Percentiles rank a stretch among this genome's conserved stretches.
Evolutionary conservation across 1,140 invertebrate genomes (phyloP).

Genomic region (Seison nebaliae): DNA sequence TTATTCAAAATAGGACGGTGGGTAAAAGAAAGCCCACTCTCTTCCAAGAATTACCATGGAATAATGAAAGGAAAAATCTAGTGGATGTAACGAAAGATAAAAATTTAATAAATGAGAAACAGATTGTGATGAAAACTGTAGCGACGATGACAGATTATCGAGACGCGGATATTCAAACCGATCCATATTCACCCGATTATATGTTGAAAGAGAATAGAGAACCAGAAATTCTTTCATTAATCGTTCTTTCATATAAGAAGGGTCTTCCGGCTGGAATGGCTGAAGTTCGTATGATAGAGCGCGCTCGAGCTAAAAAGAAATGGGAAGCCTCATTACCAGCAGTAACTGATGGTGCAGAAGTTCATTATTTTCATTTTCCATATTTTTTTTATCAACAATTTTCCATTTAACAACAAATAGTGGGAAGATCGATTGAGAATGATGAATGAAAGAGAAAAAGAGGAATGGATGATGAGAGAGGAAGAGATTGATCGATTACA

Average conservation of each 20-base stretch:
- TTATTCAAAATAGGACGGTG: constrained; percentile 1
- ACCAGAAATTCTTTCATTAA: constrained; percentile 37
- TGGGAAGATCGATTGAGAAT: constrained; percentile 32
- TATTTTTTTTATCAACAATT: no score
- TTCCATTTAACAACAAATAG: no score
- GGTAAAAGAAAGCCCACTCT: constrained; percentile 12
- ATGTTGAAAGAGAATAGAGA: constrained; percentile 30
- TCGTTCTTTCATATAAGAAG: constrained; percentile 36
- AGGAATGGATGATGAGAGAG: constrained; percentile 40
- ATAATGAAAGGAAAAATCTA: constrained; percentile 11
- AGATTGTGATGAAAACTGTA: constrained; percentile 23
- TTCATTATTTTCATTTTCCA: no score
- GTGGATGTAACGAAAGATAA: constrained; percentile 19
- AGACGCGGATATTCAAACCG: constrained; percentile 47
- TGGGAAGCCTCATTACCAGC: constrained; percentile 35
- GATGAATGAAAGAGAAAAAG: constrained; percentile 36
- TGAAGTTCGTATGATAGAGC: constrained; percentile 22
- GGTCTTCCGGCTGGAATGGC: constrained; percentile 37
- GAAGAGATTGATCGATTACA: constrained; percentile 31
- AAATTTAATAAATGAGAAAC: constrained; percentile 16
- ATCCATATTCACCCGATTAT: constrained; percentile 43
- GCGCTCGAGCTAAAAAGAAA: constrained; percentile 29
- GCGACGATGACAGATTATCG: constrained; percentile 42
- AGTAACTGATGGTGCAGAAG: constrained; percentile 29
- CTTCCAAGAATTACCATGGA: constrained; percentile 16